Evolutionary conservation across 2,888 invertebrate species (phyloP).

Genomic region (Cyrtodaria siliqua): DNA sequence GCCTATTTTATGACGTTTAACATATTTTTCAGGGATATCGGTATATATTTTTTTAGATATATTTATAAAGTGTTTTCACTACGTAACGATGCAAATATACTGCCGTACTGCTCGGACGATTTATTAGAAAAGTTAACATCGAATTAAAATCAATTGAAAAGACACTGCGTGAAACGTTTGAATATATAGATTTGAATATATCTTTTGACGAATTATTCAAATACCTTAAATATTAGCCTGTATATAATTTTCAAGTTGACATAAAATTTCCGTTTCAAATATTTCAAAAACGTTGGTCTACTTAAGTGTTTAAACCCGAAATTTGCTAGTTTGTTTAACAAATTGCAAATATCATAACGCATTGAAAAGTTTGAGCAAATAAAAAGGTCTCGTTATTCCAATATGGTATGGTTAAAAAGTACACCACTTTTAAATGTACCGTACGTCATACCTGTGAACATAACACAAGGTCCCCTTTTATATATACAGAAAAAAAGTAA

Average conservation of each 20-base stretch:
- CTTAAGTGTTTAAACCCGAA: not conserved
- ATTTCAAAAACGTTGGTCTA: not conserved
- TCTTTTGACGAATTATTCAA: not conserved
- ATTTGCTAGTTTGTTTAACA: not conserved
- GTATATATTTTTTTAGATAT: too few species aligned
- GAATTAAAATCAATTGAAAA: too few species aligned
- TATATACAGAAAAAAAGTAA: too few species aligned
- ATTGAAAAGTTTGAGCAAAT: too few species aligned
- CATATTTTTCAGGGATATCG: not conserved
- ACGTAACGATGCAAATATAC: not conserved
- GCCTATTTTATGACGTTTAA: not conserved
- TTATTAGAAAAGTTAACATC: too few species aligned
- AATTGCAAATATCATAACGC: not conserved
- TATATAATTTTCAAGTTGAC: not conserved
- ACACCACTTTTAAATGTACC: too few species aligned
- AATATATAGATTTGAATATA: not conserved
- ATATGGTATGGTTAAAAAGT: too few species aligned
- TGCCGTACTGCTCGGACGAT: not conserved
- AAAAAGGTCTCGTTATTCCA: too few species aligned
- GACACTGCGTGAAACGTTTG: not conserved
- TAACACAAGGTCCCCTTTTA: too few species aligned
- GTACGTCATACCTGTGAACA: too few species aligned
- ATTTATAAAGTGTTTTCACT: too few species aligned
- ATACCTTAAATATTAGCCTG: constrained; percentile 1
- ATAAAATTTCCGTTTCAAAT: not conserved